Base-by-base conservation (phyloP, 2,113 vertebrate genomes). In the Notarius quadriscutis region DNA sequence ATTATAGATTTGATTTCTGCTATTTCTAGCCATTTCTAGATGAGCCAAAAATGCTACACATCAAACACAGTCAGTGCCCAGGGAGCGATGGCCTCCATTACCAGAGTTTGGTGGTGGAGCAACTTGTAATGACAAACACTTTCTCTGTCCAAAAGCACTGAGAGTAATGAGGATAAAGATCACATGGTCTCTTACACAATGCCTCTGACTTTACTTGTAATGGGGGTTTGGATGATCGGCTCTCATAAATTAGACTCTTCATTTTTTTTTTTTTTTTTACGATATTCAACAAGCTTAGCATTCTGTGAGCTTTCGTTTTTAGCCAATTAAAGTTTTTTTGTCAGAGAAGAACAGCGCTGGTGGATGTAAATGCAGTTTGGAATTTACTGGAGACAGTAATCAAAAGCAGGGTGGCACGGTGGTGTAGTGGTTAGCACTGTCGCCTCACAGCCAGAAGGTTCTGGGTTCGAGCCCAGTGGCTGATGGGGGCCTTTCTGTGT, bases 101-200 rank as follows among this genome's bases (percentile, higher is more conserved):
- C n/a, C 81, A 86, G 80, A 51, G 51, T 86, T 86, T 58, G 27
- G 78, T 78, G 75, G 34, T 53, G 48, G 27, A 74, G 57, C 74
- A 69, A 41, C 65, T 90, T 85, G 85, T 88, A 84, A 86, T 71
- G 65, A 85, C 9, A 48, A 88, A 75, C 78, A 79, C 72, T 81
- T 78, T 86, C 57, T 84, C 51, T 80, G 17, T 72, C 84, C 72
- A 79, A 87, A 83, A 86, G 58, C 85, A 86, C 48, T 71, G 72
- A 80, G 72, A 88, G 75, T 81, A 85, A 87, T 85, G 58, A 81
- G 67, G 22, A 55, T 74, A 18, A 69, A 75, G 62, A 67, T 34
- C 77, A 50, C 69, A 86, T 30, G 12, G n/a, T 82, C 22, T 74
- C 55, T 62, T 82, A 82, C 11, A 83, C 34, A 65, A 48, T 51